Base-by-base conservation (phyloP, 2,113 vertebrate species). In the Phyllopteryx taeniolatus region DNA sequence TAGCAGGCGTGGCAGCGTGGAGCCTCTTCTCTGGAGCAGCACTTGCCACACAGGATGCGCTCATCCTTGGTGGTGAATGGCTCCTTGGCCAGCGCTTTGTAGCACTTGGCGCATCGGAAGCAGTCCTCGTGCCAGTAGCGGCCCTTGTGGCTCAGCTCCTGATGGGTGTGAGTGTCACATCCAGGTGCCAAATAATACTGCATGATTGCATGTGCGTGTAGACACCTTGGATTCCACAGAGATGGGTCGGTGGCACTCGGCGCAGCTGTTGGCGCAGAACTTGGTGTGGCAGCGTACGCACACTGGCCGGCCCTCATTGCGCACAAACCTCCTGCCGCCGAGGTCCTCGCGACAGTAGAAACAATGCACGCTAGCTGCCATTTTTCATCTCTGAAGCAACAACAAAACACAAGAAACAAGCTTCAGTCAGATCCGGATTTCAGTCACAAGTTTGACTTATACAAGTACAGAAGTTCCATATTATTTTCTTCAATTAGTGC, bases 201-300 rank as follows among this genome's bases (percentile, higher is more conserved):
- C 5, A 8, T 53, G 22, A 10, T 39, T 35, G 31, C 27, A 51
- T n/a, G 42, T 15, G n/a, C 7, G 17, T 46, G 44, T 27, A 7
- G 5, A 35, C 13, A 96, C 96, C 96, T 98, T 99, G 67, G 95
- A 91, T 71, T 97, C 96, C 0, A 95, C 95, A 0, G 95, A 91
- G 0, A 99, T 98, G 76, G 96, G 94, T 67, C 96, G 95, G 69
- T 91, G 94, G 85, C 98, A 99, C 70, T 97, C 95, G 0, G 81
- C 89, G 8, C 97, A 98, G 82, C 92, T 94, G 93, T 97, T 97
- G 92, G 98, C 96, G 0, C 96, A 97, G 90, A 98, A 91, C 89
- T 96, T 98, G 62, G 96, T 96, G 1, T 97, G 96, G 88, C 97
- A 99, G 79, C 94, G 96, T 67, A 98, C 91, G 0, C 98, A 99